phyloP scores from a whole-genome alignment of 37 sponge, comb jelly and placozoan genomes.

The Aplysina aerophoba region DNA sequence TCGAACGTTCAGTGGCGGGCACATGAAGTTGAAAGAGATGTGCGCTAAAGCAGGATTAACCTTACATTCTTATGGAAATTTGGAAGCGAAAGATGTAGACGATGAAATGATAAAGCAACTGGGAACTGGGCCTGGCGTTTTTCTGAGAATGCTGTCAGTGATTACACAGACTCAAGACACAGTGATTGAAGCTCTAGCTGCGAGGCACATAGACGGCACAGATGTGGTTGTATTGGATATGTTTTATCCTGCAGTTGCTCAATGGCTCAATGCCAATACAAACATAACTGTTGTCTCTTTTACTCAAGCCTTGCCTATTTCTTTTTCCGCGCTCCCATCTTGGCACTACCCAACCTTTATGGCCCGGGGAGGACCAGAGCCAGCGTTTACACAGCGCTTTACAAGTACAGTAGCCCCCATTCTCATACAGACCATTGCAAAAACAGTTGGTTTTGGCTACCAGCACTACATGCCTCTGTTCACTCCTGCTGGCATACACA shows the following conservation, averaged over 20 bases:
- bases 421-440: no score
- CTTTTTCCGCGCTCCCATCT: not conserved
- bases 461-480: not conserved
- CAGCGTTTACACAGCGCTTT: no score
- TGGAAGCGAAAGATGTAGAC: not conserved
- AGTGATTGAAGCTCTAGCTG: not conserved
- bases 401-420: no score
- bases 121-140: no score
- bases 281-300: not conserved
- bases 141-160: not conserved
- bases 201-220: not conserved
- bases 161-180: not conserved
- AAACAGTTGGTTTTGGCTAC: no score
- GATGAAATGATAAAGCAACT: no score
- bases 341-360: constrained; percentile 9
- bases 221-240: not conserved
- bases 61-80: no score
- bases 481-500: not conserved
- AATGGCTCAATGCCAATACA: constrained; percentile 19
- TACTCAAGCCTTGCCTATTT: not conserved
- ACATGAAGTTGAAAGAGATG: no score
- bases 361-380: no score
- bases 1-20: not conserved
- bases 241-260: not conserved
- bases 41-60: no score